Conservation (phyloP, 37 sponge, comb jelly and placozoan genomes). For the Petrosia ficiformis region DNA sequence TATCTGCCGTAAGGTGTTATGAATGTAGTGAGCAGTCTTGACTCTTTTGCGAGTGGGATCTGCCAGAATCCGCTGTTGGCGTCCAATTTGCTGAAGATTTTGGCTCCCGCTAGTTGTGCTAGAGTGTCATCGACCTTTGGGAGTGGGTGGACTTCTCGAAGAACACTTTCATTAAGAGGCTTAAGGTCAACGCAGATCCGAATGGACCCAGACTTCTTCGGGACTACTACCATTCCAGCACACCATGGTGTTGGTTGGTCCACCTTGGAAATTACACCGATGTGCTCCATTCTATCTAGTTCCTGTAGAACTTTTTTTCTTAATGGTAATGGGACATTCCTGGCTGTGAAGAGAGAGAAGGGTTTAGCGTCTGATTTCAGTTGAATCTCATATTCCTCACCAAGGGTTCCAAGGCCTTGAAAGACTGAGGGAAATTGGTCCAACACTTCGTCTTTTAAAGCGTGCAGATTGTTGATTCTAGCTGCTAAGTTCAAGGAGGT, state of each 20-base stretch:
- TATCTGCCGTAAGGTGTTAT: conserved; percentile 11
- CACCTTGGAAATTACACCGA: conserved; percentile 33
- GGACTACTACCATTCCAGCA: conserved; percentile 44
- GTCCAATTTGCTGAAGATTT: conserved; percentile 6
- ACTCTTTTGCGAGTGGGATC: conserved; percentile 6
- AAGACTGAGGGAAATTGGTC: no score
- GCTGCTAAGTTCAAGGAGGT: no score
- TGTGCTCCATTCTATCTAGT: no score
- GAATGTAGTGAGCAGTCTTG: conserved; percentile 8
- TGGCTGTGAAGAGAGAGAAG: conserved; percentile 6
- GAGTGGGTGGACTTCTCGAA: no score
- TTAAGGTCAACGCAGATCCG: no score
- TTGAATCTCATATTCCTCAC: conserved; percentile 13
- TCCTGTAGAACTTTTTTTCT: not conserved
- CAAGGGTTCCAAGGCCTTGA: conserved; percentile 16
- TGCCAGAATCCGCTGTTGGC: conserved; percentile 26
- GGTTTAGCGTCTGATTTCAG: conserved; percentile 5
- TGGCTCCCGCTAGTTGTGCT: conserved; percentile 21
- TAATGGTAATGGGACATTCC: conserved; percentile 17
- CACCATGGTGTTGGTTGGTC: conserved; percentile 38
- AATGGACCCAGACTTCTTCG: no score
- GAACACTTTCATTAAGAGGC: no score
- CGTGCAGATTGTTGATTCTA: no score
- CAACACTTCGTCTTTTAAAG: no score
- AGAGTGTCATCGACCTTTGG: conserved; percentile 31